These are phyloP conservation scores for Leucania comma DNA, from an alignment of 2,888 invertebrate genomes.

Conservation along the genomic window DNA sequence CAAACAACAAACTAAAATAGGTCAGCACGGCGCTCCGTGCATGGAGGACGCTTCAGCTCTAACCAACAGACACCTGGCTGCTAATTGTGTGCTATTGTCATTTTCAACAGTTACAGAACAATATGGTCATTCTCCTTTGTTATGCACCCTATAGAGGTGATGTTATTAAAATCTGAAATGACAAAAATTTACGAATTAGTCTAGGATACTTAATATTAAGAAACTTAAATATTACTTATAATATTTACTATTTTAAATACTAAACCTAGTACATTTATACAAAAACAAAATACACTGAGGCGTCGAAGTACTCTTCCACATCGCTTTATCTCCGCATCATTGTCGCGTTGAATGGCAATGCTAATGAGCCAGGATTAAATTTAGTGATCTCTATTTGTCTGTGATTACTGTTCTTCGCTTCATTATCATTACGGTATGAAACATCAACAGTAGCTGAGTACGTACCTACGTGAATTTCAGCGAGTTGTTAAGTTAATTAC, in stretches of 20 bases:
- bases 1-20: constrained; percentile 40
- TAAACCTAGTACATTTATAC: no score
- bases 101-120: constrained; percentile 10
- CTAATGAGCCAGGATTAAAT: not conserved
- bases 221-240: no score
- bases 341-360: no score
- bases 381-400: not conserved
- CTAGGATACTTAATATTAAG: no score
- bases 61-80: constrained; percentile 32
- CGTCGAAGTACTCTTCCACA: no score
- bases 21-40: constrained; percentile 42
- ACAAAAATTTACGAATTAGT: not conserved
- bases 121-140: constrained; percentile 4
- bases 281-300: no score
- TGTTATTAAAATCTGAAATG: not conserved
- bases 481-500: constrained; percentile 48
- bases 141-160: not conserved
- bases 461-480: constrained; percentile 15
- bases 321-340: no score
- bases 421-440: constrained; percentile 10
- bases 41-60: constrained; percentile 47
- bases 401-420: not conserved
- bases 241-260: no score
- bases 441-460: not conserved
- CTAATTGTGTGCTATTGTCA: constrained; percentile 44